Conservation (phyloP, 2,797 vertebrate species). For the Megalops cyprinoides region DNA sequence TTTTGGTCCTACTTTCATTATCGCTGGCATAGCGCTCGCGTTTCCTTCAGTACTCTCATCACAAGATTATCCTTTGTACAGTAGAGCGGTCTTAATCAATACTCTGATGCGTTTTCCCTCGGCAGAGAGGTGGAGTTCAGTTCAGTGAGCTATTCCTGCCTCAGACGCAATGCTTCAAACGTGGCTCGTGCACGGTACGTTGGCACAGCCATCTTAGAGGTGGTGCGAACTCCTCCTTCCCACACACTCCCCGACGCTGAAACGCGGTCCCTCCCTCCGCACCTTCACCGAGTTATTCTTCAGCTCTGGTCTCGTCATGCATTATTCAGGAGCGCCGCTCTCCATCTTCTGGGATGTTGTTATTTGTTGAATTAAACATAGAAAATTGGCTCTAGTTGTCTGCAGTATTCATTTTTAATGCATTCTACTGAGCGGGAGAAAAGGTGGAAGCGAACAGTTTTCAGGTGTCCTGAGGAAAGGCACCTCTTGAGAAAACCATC, state of each 20-base stretch:
- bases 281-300: not conserved
- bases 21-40: too few relatives aligned
- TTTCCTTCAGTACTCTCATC: not conserved
- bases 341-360: slow-evolving; percentile 63
- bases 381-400: slow-evolving; percentile 56
- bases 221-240: not conserved
- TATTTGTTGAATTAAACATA: slow-evolving; percentile 71
- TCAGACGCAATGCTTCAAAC: not conserved
- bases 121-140: not conserved
- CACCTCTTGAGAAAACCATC: not conserved
- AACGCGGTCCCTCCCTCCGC: not conserved
- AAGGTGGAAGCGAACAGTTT: slow-evolving; percentile 16
- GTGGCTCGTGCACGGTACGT: not conserved
- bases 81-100: not conserved
- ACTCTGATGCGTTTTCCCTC: not conserved
- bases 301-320: slow-evolving; percentile 57
- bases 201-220: not conserved
- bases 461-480: slow-evolving; percentile 12
- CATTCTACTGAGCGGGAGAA: slow-evolving; percentile 50
- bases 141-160: not conserved
- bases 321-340: slow-evolving; percentile 61
- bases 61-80: not conserved
- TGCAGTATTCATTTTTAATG: slow-evolving; percentile 64
- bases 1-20: too few relatives aligned
- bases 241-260: too few relatives aligned